phyloP scores from a whole-genome alignment of 2,797 vertebrate species.

The Myotis myotis region DNA sequence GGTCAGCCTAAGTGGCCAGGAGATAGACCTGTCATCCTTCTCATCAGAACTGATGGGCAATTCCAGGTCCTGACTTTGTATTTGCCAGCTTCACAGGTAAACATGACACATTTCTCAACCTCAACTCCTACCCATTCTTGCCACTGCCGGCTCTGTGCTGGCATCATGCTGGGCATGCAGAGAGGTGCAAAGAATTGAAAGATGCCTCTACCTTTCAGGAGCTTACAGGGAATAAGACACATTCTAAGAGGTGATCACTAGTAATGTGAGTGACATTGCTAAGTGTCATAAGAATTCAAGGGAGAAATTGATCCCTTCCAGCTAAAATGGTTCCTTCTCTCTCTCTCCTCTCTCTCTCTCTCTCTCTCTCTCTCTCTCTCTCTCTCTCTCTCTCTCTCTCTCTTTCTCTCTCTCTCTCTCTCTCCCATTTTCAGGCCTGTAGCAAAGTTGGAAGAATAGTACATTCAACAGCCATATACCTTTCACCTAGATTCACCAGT shows the following conservation, averaged over 20 bases:
- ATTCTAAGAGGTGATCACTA: not conserved
- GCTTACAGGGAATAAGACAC: not conserved
- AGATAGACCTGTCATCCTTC: not conserved
- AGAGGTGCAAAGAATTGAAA: not conserved
- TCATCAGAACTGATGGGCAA: not conserved
- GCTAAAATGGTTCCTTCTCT: not conserved
- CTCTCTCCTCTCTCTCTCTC: not conserved
- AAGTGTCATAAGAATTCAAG: not conserved
- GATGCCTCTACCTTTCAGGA: not conserved
- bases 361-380: not conserved
- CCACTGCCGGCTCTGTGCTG: not conserved
- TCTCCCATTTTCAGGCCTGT: not conserved
- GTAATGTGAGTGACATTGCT: not conserved
- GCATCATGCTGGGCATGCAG: not conserved
- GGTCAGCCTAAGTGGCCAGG: not conserved
- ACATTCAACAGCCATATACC: not conserved
- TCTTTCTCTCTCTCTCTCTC: not conserved
- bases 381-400: not conserved
- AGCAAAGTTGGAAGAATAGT: not conserved
- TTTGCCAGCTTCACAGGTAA: not conserved
- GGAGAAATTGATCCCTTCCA: not conserved
- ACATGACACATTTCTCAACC: not conserved
- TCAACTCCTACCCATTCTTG: not conserved
- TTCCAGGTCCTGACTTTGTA: not conserved
- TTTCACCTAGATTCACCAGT: not conserved